Base-by-base conservation (phyloP, 2,797 vertebrate genomes). In the Jordanella pulchra region DNA sequence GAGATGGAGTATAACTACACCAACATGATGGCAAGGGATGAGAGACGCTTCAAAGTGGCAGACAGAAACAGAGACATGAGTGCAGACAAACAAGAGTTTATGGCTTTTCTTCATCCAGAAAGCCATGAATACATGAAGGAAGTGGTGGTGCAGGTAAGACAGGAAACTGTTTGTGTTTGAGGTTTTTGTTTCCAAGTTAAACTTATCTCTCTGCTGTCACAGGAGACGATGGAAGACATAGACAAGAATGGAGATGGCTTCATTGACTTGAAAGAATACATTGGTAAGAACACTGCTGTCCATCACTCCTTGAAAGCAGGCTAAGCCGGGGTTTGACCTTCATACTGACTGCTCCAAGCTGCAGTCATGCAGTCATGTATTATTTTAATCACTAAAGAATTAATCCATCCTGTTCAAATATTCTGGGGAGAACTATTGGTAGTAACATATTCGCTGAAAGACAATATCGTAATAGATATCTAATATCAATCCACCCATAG, bases 151-250 rank as follows among this genome's bases (percentile, higher is more conserved):
- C 93, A 96, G 95, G 97, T 98, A 78, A 50, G 86, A 70, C 10
- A 61, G 23, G 35, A 17, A 51, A 69, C 64, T 39, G 12, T 1
- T 1, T 7, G 21, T 39, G 35, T 39, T 39, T 7, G 21, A 51
- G 21, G 50, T 51, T 10, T 51, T 10, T 51, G 50, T n/a, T 27
- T 27, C 23, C 23, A 58, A 13, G 6, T 28, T 47, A 17, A 63
- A 56, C 9, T 0, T 17, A 23, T 73, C 12, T 65, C 12, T 51
- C 75, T 13, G 14, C 65, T 65, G 15, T 55, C 61, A 44, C 73
- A 99, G 97, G 97, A 99, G 90, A 97, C 97, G 0, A 96, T 99
- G 86, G 97, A 98, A 71, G 97, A 99, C 88, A 97, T 98, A 10
- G 97, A 99, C 90, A 97, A 96, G 92, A 95, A 99, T 17, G 94